phyloP scores from a whole-genome alignment of 2,797 vertebrate genomes.

The Halcyon chelicuti region DNA sequence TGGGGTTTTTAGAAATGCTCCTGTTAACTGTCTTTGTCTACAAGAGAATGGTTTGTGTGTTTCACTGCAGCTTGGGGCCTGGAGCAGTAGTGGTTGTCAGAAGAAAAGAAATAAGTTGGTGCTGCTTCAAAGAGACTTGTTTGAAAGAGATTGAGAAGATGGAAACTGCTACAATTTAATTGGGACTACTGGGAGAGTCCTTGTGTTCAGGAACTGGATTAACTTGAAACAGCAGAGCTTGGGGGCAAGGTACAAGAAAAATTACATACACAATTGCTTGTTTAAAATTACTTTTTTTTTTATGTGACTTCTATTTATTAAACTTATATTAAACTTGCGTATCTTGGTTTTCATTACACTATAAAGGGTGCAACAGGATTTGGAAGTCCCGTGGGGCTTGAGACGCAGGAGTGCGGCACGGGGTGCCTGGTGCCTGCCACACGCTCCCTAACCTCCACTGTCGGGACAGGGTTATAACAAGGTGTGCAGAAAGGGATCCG shows the following conservation, averaged over 20 bases:
- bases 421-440: no score
- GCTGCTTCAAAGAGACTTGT: neutral
- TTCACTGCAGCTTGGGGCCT: neutral
- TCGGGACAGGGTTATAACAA: no score
- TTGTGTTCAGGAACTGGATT: neutral
- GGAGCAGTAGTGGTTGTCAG: neutral
- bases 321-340: neutral
- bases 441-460: no score
- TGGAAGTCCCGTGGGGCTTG: neutral
- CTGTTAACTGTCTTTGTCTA: neutral
- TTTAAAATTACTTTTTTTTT: neutral
- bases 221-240: neutral
- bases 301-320: neutral
- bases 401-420: no score
- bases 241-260: neutral
- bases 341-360: neutral
- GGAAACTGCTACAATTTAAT: neutral
- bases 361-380: neutral
- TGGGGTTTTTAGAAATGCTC: neutral
- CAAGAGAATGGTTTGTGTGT: neutral
- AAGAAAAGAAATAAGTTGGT: neutral
- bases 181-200: accelerated
- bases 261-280: accelerated
- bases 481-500: no score
- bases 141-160: neutral